A percentile compares a stretch with the other conserved stretches of the same genome.
These are phyloP conservation scores for Aphelocoma californica DNA, from an alignment of 2,797 vertebrate species.

Conservation along the genomic window DNA sequence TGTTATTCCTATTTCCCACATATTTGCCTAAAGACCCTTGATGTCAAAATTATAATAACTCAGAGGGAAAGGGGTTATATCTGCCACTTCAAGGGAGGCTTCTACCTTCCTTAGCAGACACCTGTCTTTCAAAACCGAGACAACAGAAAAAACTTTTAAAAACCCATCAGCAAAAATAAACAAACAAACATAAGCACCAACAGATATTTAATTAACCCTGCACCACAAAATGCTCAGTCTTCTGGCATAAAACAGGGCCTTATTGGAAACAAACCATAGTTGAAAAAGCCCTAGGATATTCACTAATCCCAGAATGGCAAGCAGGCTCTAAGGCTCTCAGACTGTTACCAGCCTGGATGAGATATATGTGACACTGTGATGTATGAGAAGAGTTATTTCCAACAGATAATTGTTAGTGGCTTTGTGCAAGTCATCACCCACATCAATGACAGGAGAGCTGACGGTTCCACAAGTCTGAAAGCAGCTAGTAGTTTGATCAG, in stretches of 20 bases:
- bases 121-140: no score
- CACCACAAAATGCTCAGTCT: background rate
- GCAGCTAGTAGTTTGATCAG: background rate
- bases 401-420: background rate
- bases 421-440: background rate
- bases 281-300: background rate
- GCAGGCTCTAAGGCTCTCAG: background rate
- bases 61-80: no score
- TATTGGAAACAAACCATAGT: background rate
- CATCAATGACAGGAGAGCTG: background rate
- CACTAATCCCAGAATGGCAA: background rate
- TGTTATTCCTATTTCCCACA: no score
- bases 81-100: no score
- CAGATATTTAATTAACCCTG: background rate
- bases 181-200: background rate
- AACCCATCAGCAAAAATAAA: background rate
- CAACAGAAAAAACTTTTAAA: background rate
- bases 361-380: no score
- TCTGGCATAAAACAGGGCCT: background rate
- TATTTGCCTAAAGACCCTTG: no score
- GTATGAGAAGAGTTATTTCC: background rate
- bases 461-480: background rate
- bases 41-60: no score
- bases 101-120: no score
- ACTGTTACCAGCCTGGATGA: background rate